These are phyloP conservation scores for Cynopterus brachyotis DNA, from an alignment of 2,113 vertebrate species.

Conservation along the genomic window DNA sequence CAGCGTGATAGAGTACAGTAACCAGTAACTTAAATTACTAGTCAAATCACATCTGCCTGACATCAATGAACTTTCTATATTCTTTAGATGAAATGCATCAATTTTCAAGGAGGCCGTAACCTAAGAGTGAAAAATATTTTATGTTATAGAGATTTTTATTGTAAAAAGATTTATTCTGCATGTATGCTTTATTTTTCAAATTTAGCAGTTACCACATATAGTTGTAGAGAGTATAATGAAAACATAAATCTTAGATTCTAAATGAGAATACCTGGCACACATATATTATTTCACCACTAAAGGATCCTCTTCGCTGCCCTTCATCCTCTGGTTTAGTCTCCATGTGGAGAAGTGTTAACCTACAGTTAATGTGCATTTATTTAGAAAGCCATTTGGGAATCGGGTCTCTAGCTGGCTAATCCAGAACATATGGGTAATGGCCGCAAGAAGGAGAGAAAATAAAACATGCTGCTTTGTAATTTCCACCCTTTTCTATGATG, in stretches of 20 bases:
- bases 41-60: background rate
- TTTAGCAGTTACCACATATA: conserved; percentile 12
- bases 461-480: background rate
- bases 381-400: background rate
- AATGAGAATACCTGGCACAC: background rate
- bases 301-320: background rate
- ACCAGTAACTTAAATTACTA: background rate
- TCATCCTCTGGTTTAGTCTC: background rate
- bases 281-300: background rate
- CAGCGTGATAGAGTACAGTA: background rate
- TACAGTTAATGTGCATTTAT: background rate
- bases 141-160: background rate
- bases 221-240: background rate
- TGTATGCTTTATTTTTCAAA: background rate
- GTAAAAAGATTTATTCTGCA: background rate
- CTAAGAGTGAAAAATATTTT: background rate
- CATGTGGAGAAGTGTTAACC: background rate
- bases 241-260: background rate
- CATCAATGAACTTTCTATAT: background rate
- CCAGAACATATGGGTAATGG: background rate
- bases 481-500: background rate
- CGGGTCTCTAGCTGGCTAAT: background rate
- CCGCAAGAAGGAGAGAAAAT: background rate
- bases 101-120: conserved; percentile 3
- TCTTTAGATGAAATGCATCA: background rate